Evolutionary conservation across 2,888 invertebrate genomes (phyloP), one percentile per base, ranked within the genome.

Genomic region (Cecidostiba fungosa): DNA sequence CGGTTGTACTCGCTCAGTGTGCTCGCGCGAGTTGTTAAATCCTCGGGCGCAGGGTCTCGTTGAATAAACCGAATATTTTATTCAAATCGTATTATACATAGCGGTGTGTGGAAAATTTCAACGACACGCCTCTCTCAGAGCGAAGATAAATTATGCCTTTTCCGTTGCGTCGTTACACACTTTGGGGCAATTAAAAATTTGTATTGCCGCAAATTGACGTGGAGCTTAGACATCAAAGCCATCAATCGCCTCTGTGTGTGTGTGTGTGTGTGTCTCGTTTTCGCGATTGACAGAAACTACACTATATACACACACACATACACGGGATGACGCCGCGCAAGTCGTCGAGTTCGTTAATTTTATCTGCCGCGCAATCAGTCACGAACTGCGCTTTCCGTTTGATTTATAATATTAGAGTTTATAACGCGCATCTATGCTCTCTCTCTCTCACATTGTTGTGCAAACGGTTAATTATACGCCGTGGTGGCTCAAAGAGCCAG

Each of bases 341-440:
- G 43, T 19, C 59, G 66, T n/a, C n/a, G 47, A 54, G 73, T 81
- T 86, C 77, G 86, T 86, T 86, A 86, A 86, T 84, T 84, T 86
- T 86, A 84, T 84, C 84, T 14, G 74, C 77, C 39, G 5, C 69
- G 80, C 80, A 83, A 86, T 86, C 86, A 77, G 77, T 83, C 83
- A 76, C 62, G 62, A 69, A 50, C 14, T 50, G 62, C 26, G 36
- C 69, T 54, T 78, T 74, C 74, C 80, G 23, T 77, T 83, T 86
- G 82, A 82, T 85, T 85, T 85, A 82, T 78, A 85, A 81, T 81
- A 39, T 77, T 77, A 29, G 54, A 84, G 47, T 29, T 50, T 72
- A 16, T 16, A 12, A 2, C 43, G 50, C 26, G 23, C 69, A 76
- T 47, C 19, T 50, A 50, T 73, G 43, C 39, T 19, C 39, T 1